Evolutionary conservation across 1,140 invertebrate genomes (phyloP), one percentile per base, ranked within the genome.

Genomic region (Bombus consobrinus): DNA sequence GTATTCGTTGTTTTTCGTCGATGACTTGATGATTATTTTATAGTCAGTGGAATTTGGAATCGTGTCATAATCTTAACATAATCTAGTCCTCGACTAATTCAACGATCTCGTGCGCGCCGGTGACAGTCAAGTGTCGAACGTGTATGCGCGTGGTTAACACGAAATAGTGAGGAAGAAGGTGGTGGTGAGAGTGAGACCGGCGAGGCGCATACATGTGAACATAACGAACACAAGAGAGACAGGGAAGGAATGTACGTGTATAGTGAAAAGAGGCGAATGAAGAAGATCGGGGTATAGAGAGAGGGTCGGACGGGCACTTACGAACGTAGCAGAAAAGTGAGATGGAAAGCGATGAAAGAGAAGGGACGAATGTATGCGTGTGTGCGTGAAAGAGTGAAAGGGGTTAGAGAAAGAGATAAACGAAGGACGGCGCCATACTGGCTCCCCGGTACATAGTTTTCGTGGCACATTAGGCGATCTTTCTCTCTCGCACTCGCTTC

Each of bases 391-490:
- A 87, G 88, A 92, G 90, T 87, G 91, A 85, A 69, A 83, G 84
- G 73, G 73, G 86, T 77, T 89, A 89, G 85, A 78, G 88, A 86
- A 71, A 88, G 86, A 71, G 85, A 88, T 77, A 83, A 88, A 86
- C 86, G 88, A 89, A 83, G 62, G 82, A 59, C 92, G 91, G 91
- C 93, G 93, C 93, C 92, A 92, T 92, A 92, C 91, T 91, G 91
- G 89, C 91, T 93, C 88, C 80, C 90, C 76, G 22, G 88, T 88
- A 32, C 32, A 32, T 71, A 87, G 88, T 92, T 93, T 92, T 90
- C 88, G 81, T 76, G 84, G 75, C 83, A 83, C 80, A 79, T 81
- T 86, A 68, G 72, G 43, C 53, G 32, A 81, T 72, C 73, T 74
- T 13, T 72, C 71, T 82, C 39, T 74, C 47, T 62, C 53, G 6